Evolutionary conservation across 2,113 vertebrate species (phyloP), one percentile per base, ranked within the genome.

Genomic region (Ochotona curzoniae): DNA sequence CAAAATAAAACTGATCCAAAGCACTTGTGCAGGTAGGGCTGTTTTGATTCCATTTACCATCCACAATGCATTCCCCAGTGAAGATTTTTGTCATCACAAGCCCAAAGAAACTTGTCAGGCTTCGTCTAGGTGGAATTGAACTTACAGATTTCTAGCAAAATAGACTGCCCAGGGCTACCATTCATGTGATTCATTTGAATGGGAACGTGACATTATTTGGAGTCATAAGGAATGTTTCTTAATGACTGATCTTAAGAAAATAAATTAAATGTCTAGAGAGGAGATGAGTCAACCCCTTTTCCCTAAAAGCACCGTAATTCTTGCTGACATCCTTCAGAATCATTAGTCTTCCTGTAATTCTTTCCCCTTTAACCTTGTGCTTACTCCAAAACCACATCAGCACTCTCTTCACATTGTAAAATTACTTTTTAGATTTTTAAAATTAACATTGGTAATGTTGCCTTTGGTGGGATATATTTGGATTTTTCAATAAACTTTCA

Each of bases 111-210:
- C 7, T 75, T 83, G 74, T 74, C 67, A 44, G 64, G 81, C 30
- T 96, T 93, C 85, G 69, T 85, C 28, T 69, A 84, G 60, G 57
- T 75, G 14, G 25, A 86, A 17, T 13, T 61, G 25, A 93, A 54
- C 26, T 81, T 26, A 13, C 81, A 94, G 66, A 80, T 54, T 7
- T 73, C 26, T 75, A 84, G 7, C 25, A 82, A 96, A 94, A 94
- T 80, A 93, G 96, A 96, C 96, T 92, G 84, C 95, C 94, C 60
- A 80, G 83, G 71, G 89, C 73, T 96, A 96, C 94, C 87, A 93
- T 92, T 93, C 84, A 49, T 49, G 83, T 95, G 97, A 97, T 94
- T 97, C 94, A 96, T 93, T 91, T 91, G 93, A 97, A 92, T 38
- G 83, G 69, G 89, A 95, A 96, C 67, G 61, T 13, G 0, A 80